A percentile compares a stretch with the other conserved stretches of the same genome.
Evolutionary conservation across 2,113 vertebrate genomes (phyloP).

Genomic region (Etheostoma cragini): DNA sequence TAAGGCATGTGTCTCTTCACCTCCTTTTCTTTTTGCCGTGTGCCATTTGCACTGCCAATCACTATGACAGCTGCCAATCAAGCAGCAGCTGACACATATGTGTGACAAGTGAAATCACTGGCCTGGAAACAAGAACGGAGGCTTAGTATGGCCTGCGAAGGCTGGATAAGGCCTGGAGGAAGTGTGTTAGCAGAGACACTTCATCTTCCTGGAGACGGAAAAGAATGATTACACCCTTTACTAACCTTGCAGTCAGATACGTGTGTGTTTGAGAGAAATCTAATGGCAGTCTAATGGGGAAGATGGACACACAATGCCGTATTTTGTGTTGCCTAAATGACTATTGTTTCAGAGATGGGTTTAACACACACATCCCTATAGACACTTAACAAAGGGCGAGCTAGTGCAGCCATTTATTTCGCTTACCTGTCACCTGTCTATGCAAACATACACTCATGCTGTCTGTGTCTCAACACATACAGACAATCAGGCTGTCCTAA

Average conservation of each 20-base stretch:
- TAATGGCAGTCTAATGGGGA: conserved; percentile 9
- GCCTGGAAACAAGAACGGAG: neutral
- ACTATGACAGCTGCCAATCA: conserved; percentile 20
- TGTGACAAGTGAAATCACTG: conserved; percentile 26
- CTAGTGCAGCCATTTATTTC: conserved; percentile 45
- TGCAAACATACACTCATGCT: conserved; percentile 1
- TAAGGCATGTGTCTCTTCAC: neutral
- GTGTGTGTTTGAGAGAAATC: conserved; percentile 17
- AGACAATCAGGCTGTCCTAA: conserved; percentile 8
- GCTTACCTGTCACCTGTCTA: conserved; percentile 37
- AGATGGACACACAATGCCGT: neutral
- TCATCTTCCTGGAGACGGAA: conserved; percentile 17
- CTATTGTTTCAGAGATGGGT: conserved; percentile 29
- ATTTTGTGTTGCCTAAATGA: neutral
- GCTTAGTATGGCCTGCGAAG: neutral
- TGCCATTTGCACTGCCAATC: conserved; percentile 33
- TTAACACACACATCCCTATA: conserved; percentile 16
- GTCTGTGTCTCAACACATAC: neutral
- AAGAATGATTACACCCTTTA: conserved; percentile 1
- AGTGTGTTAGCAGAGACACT: neutral
- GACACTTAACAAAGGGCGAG: conserved; percentile 18
- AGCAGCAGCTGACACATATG: conserved; percentile 9
- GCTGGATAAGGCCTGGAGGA: neutral
- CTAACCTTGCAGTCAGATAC: neutral
- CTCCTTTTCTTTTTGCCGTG: neutral